Conservation (phyloP, 2,797 vertebrate genomes). For the Labroides dimidiatus region DNA sequence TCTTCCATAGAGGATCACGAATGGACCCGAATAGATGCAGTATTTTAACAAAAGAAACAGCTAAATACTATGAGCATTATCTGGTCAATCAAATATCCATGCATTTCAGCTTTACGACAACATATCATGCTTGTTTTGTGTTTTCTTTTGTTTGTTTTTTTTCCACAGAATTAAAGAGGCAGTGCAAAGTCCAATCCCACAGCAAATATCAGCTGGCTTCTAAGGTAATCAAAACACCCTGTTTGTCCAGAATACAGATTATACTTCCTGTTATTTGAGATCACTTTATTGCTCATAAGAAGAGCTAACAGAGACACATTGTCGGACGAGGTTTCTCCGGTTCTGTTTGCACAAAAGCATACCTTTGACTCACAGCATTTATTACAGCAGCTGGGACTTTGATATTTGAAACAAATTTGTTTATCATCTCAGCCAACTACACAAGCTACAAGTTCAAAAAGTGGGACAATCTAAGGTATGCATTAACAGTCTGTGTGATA, state of each 20-base stretch:
- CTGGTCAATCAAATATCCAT: background rate
- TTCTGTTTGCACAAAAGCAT: constrained; percentile 59
- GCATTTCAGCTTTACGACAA: background rate
- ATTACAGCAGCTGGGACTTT: constrained; percentile 66
- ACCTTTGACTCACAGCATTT: constrained; percentile 38
- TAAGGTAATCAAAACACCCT: background rate
- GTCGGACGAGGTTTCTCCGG: background rate
- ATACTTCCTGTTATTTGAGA: constrained; percentile 12
- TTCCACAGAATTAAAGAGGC: background rate
- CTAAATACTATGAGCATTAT: background rate
- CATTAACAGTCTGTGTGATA: constrained; percentile 50
- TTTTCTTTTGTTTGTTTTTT: background rate
- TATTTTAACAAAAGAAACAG: too few species aligned
- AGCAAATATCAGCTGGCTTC: background rate
- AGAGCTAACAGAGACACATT: background rate
- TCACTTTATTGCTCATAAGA: constrained; percentile 28
- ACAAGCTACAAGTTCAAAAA: constrained; percentile 14
- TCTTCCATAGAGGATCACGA: too few species aligned
- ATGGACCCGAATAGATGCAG: background rate
- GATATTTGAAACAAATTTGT: constrained; percentile 46
- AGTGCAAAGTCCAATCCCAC: background rate
- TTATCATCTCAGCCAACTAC: constrained; percentile 4
- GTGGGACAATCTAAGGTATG: constrained; percentile 57
- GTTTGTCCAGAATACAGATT: constrained; percentile 9
- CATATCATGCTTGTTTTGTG: background rate